A percentile compares a stretch with the other conserved stretches of the same genome.
Conservation (phyloP, 2,888 invertebrate species). For the Aelia acuminata region DNA sequence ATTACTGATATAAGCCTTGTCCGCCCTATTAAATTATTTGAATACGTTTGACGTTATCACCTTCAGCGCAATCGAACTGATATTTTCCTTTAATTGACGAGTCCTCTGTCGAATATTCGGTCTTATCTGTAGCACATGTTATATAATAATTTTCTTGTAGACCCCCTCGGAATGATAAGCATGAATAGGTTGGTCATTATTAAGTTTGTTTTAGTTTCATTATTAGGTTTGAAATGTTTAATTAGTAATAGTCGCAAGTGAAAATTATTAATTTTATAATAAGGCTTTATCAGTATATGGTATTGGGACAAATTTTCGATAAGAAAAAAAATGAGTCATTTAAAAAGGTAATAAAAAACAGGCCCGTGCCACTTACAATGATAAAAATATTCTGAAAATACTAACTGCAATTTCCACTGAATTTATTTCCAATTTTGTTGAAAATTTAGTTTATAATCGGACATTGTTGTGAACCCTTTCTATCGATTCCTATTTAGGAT, state of each 20-base stretch:
- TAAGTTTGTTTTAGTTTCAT: conserved; percentile 13
- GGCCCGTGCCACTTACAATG: not conserved
- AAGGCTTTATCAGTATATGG: not conserved
- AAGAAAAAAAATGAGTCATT: not conserved
- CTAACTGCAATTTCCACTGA: not conserved
- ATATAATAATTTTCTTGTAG: not conserved
- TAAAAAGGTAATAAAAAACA: not conserved
- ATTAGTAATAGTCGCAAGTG: not conserved
- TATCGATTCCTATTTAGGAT: no score
- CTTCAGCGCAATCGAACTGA: not conserved
- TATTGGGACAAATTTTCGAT: not conserved
- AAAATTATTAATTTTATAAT: conserved; percentile 25
- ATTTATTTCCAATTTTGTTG: not conserved
- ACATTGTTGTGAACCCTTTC: no score
- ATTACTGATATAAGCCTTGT: no score
- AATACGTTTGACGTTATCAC: not conserved
- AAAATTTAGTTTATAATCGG: no score
- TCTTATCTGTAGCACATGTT: not conserved
- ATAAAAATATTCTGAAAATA: not conserved
- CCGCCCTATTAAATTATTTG: no score
- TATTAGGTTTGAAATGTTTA: conserved; percentile 20
- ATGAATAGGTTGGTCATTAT: conserved; percentile 9
- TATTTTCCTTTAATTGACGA: not conserved
- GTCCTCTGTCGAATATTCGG: not conserved
- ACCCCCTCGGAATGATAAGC: not conserved